Evolutionary conservation across 2,888 invertebrate genomes (phyloP).

Genomic region (Caradrina kadenii): DNA sequence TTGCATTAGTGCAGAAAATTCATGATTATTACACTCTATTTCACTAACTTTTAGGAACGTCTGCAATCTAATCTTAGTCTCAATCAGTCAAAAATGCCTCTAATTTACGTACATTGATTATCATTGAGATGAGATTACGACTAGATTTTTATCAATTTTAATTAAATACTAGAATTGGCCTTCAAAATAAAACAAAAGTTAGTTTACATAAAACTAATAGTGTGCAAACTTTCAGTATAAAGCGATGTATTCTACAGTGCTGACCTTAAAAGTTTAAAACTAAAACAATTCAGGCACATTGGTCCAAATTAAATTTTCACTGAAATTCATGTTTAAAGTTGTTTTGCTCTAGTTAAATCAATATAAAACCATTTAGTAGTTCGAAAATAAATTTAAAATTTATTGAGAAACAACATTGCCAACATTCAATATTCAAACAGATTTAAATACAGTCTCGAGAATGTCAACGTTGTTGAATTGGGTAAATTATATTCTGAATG

Average conservation of each 20-base stretch:
- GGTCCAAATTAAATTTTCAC: background rate
- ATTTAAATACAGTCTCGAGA: background rate
- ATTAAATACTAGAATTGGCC: too few relatives aligned
- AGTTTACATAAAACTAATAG: background rate
- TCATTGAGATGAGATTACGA: too few relatives aligned
- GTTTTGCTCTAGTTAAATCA: background rate
- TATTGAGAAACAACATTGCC: too few relatives aligned
- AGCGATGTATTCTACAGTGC: background rate
- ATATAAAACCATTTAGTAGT: background rate
- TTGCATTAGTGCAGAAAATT: too few relatives aligned
- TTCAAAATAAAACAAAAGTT: slow-evolving; percentile 4
- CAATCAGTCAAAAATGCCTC: too few relatives aligned
- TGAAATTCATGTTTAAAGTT: background rate
- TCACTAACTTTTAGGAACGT: too few relatives aligned
- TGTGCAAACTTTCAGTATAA: background rate
- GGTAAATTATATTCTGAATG: background rate
- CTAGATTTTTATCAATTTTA: too few relatives aligned
- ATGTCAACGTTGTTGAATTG: background rate
- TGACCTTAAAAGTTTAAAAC: slow-evolving; percentile 8
- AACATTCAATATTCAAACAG: background rate
- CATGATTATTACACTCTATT: background rate
- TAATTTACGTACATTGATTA: too few relatives aligned
- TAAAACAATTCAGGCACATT: slow-evolving; percentile 14
- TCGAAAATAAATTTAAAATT: background rate
- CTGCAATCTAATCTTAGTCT: too few relatives aligned